Percentiles rank a stretch among this genome's conserved stretches.
Conservation (phyloP, 2,888 invertebrate species). For the Scaptomyza parva region DNA sequence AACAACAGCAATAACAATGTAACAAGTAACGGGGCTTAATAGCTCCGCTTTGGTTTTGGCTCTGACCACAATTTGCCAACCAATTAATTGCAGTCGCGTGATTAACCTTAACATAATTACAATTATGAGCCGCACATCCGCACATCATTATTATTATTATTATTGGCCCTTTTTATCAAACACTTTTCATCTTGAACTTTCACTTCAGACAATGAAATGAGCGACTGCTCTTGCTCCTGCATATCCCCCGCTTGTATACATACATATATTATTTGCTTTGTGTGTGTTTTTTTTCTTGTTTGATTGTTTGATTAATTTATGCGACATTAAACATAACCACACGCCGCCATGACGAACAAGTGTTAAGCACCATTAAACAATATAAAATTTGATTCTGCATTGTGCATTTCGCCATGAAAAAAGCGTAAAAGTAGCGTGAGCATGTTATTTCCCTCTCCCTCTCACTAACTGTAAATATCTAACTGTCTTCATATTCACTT, state of each 20-base stretch:
- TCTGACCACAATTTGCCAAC: slow-evolving; percentile 48
- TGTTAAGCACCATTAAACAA: background rate
- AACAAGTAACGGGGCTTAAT: slow-evolving; percentile 45
- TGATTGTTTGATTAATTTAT: slow-evolving; percentile 16
- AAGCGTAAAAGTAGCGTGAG: no score
- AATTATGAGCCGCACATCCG: slow-evolving; percentile 5
- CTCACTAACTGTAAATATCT: no score
- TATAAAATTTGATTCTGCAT: background rate
- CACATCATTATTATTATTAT: slow-evolving; percentile 18
- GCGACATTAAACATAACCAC: slow-evolving; percentile 1
- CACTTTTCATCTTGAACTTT: slow-evolving; percentile 32
- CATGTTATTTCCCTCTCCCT: no score
- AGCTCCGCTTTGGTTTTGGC: slow-evolving; percentile 5
- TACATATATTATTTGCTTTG: background rate
- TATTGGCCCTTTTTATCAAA: slow-evolving; percentile 3
- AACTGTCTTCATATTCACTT: no score
- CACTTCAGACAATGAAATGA: slow-evolving; percentile 16
- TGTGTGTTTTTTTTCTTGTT: slow-evolving; percentile 11
- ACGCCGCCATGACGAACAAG: background rate
- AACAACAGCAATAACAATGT: slow-evolving; percentile 33
- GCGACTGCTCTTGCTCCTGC: background rate
- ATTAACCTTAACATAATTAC: slow-evolving; percentile 19
- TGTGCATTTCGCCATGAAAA: no score
- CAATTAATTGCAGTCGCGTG: slow-evolving; percentile 45
- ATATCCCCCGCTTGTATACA: background rate